These are phyloP conservation scores for Parazoanthus atlanticus DNA, from an alignment of 92 coral and sea anemone species.

Conservation along the genomic window DNA sequence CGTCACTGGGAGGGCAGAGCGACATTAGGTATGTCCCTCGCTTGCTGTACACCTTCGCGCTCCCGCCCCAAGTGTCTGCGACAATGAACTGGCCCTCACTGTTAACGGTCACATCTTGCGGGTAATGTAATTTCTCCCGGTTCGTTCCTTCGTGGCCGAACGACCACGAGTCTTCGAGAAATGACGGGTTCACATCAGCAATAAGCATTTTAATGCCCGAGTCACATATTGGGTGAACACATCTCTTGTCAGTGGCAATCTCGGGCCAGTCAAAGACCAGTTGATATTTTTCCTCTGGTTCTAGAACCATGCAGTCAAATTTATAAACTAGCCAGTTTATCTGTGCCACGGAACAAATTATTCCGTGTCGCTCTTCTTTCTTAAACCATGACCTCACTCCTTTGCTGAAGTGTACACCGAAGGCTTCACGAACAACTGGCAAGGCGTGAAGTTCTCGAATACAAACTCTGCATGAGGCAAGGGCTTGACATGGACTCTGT, in stretches of 20 bases:
- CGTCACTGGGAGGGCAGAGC: not conserved
- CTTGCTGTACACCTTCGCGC: slow-evolving; percentile 23
- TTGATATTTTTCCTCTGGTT: not conserved
- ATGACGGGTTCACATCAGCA: not conserved
- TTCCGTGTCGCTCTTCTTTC: not conserved
- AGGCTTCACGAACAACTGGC: not conserved
- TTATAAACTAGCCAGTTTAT: slow-evolving; percentile 35
- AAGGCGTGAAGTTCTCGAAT: slow-evolving; percentile 41
- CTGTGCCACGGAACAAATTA: slow-evolving; percentile 13
- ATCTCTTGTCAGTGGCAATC: not conserved
- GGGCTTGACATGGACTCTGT: slow-evolving; percentile 27
- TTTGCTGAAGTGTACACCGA: not conserved
- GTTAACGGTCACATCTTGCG: slow-evolving; percentile 40
- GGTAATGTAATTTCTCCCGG: not conserved
- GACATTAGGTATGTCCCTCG: not conserved
- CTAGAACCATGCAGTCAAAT: not conserved
- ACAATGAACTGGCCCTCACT: slow-evolving; percentile 35
- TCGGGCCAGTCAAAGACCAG: slow-evolving; percentile 39
- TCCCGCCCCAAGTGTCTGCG: not conserved
- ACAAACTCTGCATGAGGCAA: slow-evolving; percentile 23
- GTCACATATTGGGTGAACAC: slow-evolving; percentile 32
- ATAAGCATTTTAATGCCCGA: not conserved
- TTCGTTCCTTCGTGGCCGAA: slow-evolving; percentile 1
- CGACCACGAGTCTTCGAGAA: slow-evolving; percentile 2
- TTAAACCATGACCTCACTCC: not conserved